phyloP scores from a whole-genome alignment of 2,888 invertebrate genomes.

The Stenolophus ochropezus region DNA sequence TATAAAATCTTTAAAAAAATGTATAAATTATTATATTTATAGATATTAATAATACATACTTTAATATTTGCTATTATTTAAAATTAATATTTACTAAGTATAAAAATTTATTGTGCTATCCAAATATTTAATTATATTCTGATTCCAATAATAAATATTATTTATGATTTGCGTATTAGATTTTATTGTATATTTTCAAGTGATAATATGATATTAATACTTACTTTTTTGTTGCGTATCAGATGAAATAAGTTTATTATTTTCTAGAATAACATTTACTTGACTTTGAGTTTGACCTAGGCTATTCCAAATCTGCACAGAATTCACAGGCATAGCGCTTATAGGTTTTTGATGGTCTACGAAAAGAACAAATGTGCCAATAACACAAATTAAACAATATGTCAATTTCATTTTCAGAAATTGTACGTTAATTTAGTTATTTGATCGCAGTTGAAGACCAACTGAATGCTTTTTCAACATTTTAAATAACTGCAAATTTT shows the following conservation, averaged over 20 bases:
- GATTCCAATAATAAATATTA: too few relatives aligned
- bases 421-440: background rate
- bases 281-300: background rate
- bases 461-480: background rate
- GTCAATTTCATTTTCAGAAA: conserved; percentile 16
- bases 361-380: conserved; percentile 26
- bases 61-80: too few relatives aligned
- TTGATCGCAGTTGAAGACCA: background rate
- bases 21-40: too few relatives aligned
- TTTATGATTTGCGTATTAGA: background rate
- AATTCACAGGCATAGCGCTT: conserved; percentile 13
- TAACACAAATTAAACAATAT: conserved; percentile 23
- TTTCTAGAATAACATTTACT: background rate
- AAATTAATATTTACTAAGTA: too few relatives aligned
- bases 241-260: background rate
- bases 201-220: background rate
- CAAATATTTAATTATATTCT: too few relatives aligned
- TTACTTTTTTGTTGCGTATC: background rate
- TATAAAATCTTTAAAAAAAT: background rate
- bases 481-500: background rate
- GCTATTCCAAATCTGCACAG: background rate
- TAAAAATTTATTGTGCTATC: too few relatives aligned
- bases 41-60: too few relatives aligned
- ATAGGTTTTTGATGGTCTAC: conserved; percentile 11
- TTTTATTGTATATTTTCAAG: too few relatives aligned